Evolutionary conservation across 2,113 vertebrate genomes (phyloP).

Genomic region (Meles meles): DNA sequence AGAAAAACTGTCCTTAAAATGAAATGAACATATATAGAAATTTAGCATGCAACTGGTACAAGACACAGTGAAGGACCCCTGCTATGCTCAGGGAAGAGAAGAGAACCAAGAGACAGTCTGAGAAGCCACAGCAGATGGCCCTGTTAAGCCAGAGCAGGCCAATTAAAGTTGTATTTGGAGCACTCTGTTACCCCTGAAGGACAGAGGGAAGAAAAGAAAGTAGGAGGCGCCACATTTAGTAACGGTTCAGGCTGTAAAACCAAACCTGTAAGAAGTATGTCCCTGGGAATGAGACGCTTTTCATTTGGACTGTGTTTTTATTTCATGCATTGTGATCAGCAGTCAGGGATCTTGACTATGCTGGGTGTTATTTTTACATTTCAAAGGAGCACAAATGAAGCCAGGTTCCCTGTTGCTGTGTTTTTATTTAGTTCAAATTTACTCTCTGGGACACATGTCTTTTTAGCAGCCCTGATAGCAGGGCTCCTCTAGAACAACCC

Average conservation of each 20-base stretch:
- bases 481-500: not conserved
- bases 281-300: conserved; percentile 29
- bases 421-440: conserved; percentile 59
- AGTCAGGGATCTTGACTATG: not conserved
- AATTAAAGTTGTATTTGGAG: conserved; percentile 41
- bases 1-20: not conserved
- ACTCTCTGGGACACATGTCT: conserved; percentile 32
- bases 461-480: conserved; percentile 1
- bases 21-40: not conserved
- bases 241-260: not conserved
- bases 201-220: not conserved
- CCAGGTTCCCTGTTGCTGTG: conserved; percentile 11
- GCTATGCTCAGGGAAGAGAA: not conserved
- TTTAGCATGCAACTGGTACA: not conserved
- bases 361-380: conserved; percentile 49
- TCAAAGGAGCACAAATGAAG: conserved; percentile 62
- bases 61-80: not conserved
- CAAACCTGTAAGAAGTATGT: not conserved
- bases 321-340: conserved; percentile 26
- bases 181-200: not conserved
- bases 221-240: not conserved
- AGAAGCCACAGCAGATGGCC: conserved; percentile 41
- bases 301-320: conserved; percentile 11
- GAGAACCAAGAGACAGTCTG: not conserved
- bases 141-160: conserved; percentile 26